Base-by-base conservation (phyloP, 2,888 invertebrate species). In the Cephus runcator region DNA sequence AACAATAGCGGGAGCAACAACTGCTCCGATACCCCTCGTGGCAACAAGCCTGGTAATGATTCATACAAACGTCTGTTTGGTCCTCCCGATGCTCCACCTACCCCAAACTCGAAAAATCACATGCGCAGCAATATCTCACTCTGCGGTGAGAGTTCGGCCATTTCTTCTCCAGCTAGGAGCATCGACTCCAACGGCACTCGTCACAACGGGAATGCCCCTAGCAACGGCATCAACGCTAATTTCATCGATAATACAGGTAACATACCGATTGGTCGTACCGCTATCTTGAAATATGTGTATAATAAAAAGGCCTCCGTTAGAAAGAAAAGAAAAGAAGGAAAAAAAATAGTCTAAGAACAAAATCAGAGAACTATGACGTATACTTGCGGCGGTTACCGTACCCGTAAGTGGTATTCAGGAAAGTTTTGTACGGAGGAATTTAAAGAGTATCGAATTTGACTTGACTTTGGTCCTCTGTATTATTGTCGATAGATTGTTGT, bases 51-150 rank as follows among this genome's bases (percentile, higher is more conserved):
- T 81, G 94, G 94, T 79, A 93, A 94, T 83, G 94, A 94, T 92
- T 94, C 94, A 31, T 93, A 94, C 92, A 93, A 94, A 86, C 92
- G 94, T 80, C 93, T 94, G 84, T 94, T 94, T 87, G 94, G 94
- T 87, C 92, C 91, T 86, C 92, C 93, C 90, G 92, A 92, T 87
- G 93, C 93, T 81, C 93, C 92, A 81, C 92, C 92, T 76, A 93
- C 92, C 87, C 92, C 93, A 79, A 93, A 93, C 93, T 92, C 93
- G 87, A 94, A 93, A 83, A 93, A 94, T 91, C 93, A 93, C 82
- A 93, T 93, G 90, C 93, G 94, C 91, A 94, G 94, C 92, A 92
- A 93, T 92, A 93, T 94, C 85, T 92, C 93, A 88, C 93, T 94
- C 87, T 93, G 93, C 73, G 93, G 93, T 84, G 89, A 90, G 76